These are phyloP conservation scores for Phaenicophaeus curvirostris DNA, from an alignment of 2,797 vertebrate genomes.

Conservation along the genomic window DNA sequence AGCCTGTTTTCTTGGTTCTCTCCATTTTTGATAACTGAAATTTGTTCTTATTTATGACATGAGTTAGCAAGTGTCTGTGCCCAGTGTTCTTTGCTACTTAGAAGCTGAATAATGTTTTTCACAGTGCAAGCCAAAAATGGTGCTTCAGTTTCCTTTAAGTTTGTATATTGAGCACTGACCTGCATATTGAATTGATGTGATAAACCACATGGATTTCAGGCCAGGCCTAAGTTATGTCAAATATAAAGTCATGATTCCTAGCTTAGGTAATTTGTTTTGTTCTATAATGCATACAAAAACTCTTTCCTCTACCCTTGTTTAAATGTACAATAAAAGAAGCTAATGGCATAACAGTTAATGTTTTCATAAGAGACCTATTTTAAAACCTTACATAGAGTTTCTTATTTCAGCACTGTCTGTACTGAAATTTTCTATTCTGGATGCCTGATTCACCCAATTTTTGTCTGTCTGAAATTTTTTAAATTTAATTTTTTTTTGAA, in stretches of 20 bases:
- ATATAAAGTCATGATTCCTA: neutral
- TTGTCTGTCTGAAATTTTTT: neutral
- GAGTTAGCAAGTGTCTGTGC: neutral
- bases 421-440: neutral
- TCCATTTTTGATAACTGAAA: neutral
- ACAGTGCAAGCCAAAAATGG: neutral
- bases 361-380: slow-evolving; percentile 10
- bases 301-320: neutral
- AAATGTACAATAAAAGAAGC: neutral
- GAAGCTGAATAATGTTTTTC: neutral
- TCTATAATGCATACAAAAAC: neutral
- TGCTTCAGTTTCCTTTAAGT: neutral
- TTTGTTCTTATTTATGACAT: neutral
- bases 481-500: neutral
- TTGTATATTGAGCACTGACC: neutral
- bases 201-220: neutral
- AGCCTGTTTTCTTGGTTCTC: neutral
- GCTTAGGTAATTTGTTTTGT: neutral
- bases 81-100: neutral
- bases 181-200: neutral
- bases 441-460: neutral
- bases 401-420: neutral
- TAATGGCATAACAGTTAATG: neutral
- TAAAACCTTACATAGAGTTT: neutral
- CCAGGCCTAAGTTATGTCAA: neutral